Base-by-base conservation (phyloP, 2,797 vertebrate genomes). In the Limosa lapponica region DNA sequence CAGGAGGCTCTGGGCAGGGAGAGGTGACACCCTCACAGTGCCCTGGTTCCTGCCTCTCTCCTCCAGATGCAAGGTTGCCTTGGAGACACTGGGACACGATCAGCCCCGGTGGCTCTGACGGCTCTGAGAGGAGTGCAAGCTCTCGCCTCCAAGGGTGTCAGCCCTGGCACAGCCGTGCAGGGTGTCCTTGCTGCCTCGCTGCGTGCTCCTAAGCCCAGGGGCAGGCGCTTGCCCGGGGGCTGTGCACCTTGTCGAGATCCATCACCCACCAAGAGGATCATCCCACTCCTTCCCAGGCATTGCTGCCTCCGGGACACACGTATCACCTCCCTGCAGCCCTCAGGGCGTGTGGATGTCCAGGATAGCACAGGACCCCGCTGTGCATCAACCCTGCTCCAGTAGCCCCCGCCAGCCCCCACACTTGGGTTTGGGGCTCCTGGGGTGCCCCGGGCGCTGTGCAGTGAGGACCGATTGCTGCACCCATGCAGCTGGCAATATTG, bases 361-460 rank as follows among this genome's bases (percentile, higher is more conserved):
- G 27, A 8, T 5, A 27, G 59, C 52, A 14, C 52, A 36, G 54
- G 25, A 71, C 52, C 24, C 64, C 1, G 0, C 44, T 12, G 49
- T 1, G 8, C 62, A 30, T 28, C 49, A 51, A 24, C 8, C 59
- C 20, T 1, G 0, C 1, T 1, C 24, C 4, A 1, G 44, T 15
- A 32, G 44, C 34, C 46, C 30, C 27, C 3, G 0, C 11, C 13
- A 28, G 32, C 43, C 72, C 44, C 25, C 43, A 16, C 0, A 0
- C 39, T 16, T 16, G 48, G 18, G 7, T 28, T 8, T 0, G n/a
- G 79, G 62, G 39, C 55, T 79, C 32, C 27, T 2, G 10, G 2
- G 1, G 36, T 69, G 69, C 51, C 78, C 36, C 2, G 1, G 65
- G 49, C 2, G 0, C 84, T 24, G 71, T 1, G 2, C 22, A 2